Evolutionary conservation across 2,888 invertebrate species (phyloP).

Genomic region (Gymnocheta viridis): DNA sequence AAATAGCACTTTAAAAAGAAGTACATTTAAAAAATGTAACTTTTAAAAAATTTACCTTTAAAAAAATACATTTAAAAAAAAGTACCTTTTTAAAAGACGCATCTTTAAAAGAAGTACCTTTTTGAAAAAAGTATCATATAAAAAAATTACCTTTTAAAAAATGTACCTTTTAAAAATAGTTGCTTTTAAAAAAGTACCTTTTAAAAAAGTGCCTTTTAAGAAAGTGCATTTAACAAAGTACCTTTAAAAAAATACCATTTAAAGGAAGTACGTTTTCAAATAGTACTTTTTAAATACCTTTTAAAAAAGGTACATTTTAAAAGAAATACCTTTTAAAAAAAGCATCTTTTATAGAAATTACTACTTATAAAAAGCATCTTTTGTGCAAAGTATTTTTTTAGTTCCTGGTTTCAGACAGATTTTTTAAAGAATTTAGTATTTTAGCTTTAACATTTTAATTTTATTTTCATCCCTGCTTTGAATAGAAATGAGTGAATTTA

Average conservation of each 20-base stretch:
- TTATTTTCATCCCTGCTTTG: constrained; percentile 29
- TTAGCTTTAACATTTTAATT: not conserved
- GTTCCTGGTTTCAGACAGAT: not conserved
- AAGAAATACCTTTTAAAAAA: not conserved
- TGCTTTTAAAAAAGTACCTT: not conserved
- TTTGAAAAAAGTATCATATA: not conserved
- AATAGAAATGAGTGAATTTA: constrained; percentile 28
- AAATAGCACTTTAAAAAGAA: too few relatives aligned
- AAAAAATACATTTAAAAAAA: not conserved
- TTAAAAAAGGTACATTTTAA: not conserved
- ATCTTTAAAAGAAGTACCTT: not conserved
- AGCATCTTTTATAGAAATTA: not conserved
- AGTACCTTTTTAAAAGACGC: not conserved
- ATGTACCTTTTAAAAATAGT: not conserved
- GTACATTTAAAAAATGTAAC: too few relatives aligned
- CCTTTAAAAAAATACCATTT: not conserved
- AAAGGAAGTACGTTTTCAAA: not conserved
- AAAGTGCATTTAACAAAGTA: not conserved
- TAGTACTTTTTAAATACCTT: too few relatives aligned
- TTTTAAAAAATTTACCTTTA: too few relatives aligned
- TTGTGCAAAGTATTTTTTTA: not conserved
- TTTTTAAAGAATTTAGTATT: not conserved
- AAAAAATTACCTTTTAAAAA: not conserved
- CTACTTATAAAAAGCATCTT: not conserved
- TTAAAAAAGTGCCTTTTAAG: not conserved